phyloP scores from a whole-genome alignment of 2,888 invertebrate genomes.

The Drosophila recens region DNA sequence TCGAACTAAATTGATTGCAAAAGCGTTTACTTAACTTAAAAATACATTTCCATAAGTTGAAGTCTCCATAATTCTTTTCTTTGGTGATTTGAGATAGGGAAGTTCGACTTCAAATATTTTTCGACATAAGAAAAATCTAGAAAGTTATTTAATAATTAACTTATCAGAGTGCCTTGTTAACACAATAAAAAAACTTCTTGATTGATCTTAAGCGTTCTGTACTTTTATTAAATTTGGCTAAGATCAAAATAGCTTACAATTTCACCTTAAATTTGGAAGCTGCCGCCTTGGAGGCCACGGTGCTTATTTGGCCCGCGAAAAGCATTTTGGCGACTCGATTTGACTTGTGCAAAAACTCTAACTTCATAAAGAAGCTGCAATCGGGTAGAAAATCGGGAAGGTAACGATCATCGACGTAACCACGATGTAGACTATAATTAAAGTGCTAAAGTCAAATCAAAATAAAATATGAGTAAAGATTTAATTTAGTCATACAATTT shows the following conservation, averaged over 20 bases:
- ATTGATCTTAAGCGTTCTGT: not conserved
- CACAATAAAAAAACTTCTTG: not conserved
- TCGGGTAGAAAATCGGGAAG: constrained; percentile 59
- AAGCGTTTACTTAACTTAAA: too few species aligned
- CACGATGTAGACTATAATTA: constrained; percentile 53
- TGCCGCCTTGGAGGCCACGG: not conserved
- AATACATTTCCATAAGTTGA: too few species aligned
- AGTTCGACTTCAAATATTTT: too few species aligned
- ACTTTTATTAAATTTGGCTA: not conserved
- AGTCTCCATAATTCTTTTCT: too few species aligned
- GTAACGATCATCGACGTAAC: constrained; percentile 49
- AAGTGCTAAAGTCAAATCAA: constrained; percentile 41
- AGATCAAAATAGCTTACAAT: not conserved
- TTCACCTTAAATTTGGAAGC: not conserved
- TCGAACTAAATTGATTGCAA: too few species aligned
- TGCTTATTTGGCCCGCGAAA: constrained; percentile 40
- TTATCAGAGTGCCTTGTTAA: not conserved
- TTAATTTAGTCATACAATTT: not conserved
- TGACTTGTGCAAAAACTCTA: constrained; percentile 29
- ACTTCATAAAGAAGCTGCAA: constrained; percentile 43
- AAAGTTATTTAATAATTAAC: too few species aligned
- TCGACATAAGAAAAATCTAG: too few species aligned
- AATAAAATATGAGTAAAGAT: not conserved
- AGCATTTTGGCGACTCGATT: constrained; percentile 34
- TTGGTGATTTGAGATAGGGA: too few species aligned